phyloP scores from a whole-genome alignment of 2,888 invertebrate species.

The Ischnus inquisitorius region DNA sequence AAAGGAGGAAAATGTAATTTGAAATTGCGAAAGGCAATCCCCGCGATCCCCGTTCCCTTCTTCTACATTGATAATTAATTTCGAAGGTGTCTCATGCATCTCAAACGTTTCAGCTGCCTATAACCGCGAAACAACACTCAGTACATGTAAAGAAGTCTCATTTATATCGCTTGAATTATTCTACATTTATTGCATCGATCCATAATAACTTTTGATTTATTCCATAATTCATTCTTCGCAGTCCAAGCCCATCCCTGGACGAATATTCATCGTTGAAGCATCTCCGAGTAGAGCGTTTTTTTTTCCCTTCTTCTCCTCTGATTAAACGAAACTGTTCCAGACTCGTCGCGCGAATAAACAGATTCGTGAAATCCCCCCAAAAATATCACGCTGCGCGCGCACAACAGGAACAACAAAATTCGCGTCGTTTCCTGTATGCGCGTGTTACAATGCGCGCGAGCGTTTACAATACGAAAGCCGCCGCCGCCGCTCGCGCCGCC shows the following conservation, averaged over 20 bases:
- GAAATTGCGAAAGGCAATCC: constrained; percentile 45
- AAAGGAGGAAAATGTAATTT: constrained; percentile 50
- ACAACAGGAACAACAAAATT: constrained; percentile 20
- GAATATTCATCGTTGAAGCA: neutral
- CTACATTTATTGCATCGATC: neutral
- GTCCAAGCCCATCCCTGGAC: neutral
- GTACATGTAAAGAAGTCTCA: neutral
- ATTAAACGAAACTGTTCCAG: neutral
- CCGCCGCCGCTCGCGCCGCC: constrained; percentile 70
- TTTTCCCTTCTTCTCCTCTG: neutral
- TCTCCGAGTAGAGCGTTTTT: neutral
- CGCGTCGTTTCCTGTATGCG: constrained; percentile 59
- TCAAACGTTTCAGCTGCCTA: neutral
- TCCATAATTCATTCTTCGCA: neutral
- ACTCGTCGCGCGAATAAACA: neutral
- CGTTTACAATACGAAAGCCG: constrained; percentile 13
- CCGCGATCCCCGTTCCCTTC: neutral
- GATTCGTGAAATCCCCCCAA: constrained; percentile 23
- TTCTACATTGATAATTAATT: constrained; percentile 40
- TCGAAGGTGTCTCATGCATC: neutral
- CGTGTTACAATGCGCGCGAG: constrained; percentile 53
- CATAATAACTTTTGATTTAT: neutral
- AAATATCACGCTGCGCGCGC: constrained; percentile 16
- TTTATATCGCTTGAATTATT: neutral
- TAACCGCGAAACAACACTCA: neutral